Base-by-base conservation (phyloP, 2,113 vertebrate species). In the Mesitornis unicolor region DNA sequence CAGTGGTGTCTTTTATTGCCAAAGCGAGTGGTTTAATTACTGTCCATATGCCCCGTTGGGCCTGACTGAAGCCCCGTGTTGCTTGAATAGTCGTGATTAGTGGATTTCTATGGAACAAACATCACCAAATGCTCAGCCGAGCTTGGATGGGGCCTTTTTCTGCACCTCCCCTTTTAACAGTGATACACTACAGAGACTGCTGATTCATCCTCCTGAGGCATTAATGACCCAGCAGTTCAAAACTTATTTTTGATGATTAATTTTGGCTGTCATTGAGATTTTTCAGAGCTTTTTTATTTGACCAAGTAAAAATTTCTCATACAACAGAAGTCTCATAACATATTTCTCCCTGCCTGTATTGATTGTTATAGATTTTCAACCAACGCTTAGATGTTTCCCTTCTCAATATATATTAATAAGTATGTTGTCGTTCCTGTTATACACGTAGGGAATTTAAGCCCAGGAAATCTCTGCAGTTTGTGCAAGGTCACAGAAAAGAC, bases 21-120 rank as follows among this genome's bases (percentile, higher is more conserved):
- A 79, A 84, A 82, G 21, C 77, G 60, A 85, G 21, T 70, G 57
- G 92, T 94, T 95, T 85, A 94, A 96, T 94, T 94, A 88, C 31
- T 85, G 51, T 57, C 60, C 75, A 53, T 92, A 43, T 88, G 57
- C 65, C 79, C 70, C 1, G 4, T 53, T 92, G 79, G 65, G 80
- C 59, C 76, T 80, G 48, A 51, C 35, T 80, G 71, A 60, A 89
- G 53, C 56, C 79, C 57, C 38, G 4, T 26, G 43, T 86, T 89
- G 57, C 40, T 80, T 56, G 38, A 79, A 63, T 63, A 63, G 38
- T 54, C 35, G 42, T 64, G 76, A 86, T 83, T 25, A 73, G 33
- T 33, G 25, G 15, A 76, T 70, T 94, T 65, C 31, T 78, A 4
- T 4, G 8, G 74, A 81, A 54, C 6, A 36, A 51, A 42, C 35